phyloP scores from a whole-genome alignment of 2,797 vertebrate genomes.

The Tragopan temminckii region DNA sequence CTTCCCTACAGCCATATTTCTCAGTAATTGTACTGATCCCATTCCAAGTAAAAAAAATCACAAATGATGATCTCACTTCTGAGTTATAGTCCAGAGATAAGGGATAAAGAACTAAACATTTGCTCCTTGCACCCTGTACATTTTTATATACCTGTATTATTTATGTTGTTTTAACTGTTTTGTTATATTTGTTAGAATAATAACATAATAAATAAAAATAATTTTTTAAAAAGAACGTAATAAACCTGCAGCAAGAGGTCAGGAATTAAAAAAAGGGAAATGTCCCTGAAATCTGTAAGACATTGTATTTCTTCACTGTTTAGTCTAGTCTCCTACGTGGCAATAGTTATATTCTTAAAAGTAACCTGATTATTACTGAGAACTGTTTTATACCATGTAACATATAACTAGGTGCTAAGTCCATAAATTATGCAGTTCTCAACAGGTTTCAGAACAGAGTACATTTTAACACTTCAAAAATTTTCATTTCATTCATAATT shows the following conservation, averaged over 20 bases:
- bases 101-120: neutral
- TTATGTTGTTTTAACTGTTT: neutral
- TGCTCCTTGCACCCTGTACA: neutral
- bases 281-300: slow-evolving; percentile 11
- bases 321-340: neutral
- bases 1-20: neutral
- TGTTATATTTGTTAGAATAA: neutral
- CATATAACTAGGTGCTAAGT: neutral
- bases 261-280: neutral
- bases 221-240: too few species aligned
- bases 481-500: neutral
- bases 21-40: neutral
- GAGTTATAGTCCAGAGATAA: neutral
- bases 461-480: neutral
- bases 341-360: slow-evolving; percentile 48
- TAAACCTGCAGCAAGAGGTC: neutral
- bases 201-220: neutral
- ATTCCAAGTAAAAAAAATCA: neutral
- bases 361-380: slow-evolving; percentile 21
- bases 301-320: slow-evolving; percentile 26
- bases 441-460: neutral
- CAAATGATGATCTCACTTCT: neutral
- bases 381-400: neutral
- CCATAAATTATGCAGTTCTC: neutral
- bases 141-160: neutral